Percentiles rank a stretch among this genome's conserved stretches.
Conservation (phyloP, 2,797 vertebrate genomes). For the Neopelma chrysocephalum region DNA sequence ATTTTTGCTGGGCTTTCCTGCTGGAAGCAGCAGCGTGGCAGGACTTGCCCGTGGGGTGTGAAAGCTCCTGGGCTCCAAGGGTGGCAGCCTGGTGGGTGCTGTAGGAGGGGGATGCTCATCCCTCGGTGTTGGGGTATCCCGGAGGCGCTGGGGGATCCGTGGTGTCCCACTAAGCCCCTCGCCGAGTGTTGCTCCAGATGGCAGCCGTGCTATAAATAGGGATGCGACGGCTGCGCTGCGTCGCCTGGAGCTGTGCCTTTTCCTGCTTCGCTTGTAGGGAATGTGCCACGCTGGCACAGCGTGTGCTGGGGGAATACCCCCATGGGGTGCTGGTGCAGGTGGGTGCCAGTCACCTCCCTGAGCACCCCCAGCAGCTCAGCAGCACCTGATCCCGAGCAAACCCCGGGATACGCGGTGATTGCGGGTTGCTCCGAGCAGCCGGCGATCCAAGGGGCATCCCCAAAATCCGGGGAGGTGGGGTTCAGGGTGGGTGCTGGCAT, state of each 20-base stretch:
- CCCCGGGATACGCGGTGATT: fast-evolving
- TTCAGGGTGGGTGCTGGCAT: background rate
- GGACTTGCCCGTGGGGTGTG: fast-evolving
- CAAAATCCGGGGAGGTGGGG: fast-evolving
- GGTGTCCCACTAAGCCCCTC: background rate
- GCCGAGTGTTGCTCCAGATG: background rate
- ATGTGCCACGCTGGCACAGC: background rate
- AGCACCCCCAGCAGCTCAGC: background rate
- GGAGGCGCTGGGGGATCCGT: fast-evolving
- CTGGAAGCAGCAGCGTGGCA: fast-evolving
- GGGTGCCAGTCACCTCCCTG: background rate
- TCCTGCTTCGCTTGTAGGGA: background rate
- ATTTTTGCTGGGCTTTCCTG: background rate
- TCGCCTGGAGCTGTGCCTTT: background rate
- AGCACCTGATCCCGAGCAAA: fast-evolving
- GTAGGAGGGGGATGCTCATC: background rate
- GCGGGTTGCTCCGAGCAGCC: background rate
- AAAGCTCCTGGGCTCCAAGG: background rate
- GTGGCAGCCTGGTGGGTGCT: background rate
- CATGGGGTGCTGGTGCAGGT: background rate
- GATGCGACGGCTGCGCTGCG: fast-evolving
- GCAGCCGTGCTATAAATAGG: background rate
- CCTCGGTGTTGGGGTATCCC: fast-evolving
- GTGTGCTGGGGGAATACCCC: background rate
- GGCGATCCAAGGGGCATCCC: fast-evolving